Base-by-base conservation (phyloP, 1,140 invertebrate species). In the Diprion similis region DNA sequence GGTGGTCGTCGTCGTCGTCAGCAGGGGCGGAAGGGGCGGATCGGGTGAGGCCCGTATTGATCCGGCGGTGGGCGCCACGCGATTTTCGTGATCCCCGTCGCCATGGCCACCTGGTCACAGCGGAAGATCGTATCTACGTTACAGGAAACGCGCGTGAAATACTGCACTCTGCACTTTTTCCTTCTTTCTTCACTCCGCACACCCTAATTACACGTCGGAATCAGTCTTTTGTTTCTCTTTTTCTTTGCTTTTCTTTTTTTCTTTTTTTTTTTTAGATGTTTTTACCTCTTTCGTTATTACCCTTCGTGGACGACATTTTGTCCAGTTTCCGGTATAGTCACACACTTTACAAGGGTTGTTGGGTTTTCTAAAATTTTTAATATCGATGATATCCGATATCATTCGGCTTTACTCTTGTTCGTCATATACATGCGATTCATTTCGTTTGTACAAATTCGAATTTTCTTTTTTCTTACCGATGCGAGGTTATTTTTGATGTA, bases 61-160 rank as follows among this genome's bases (percentile, higher is more conserved):
- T 87, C 87, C 85, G 87, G 87, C 87, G 86, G 73, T 82, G 81
- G 78, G 81, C 80, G 85, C 84, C 82, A 83, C 82, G 84, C 85
- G 85, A 87, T 87, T 87, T 87, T 87, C 84, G 86, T 79, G 85
- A 87, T 87, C 80, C 51, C n/a, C 86, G 86, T 88, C 87, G 86
- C 82, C 87, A 88, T 88, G 87, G 86, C 83, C 87, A 88, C 87
- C 87, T 88, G 84, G 85, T 82, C 80, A 82, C 79, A 82, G 80
- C 81, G 75, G 81, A 82, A 85, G 85, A 86, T 86, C 82, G 73
- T 86, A 86, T 86, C 85, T 86, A 80, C 73, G 78, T 71, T 48
- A 72, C 69, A 46, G 74, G 72, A 81, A 78, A 78, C 78, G 59
- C 59, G 13, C 17, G 24, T 37, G 24, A 37, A 37, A 37, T 37